Base-by-base conservation (phyloP, 2,888 invertebrate genomes). In the Antheraea assamensis region DNA sequence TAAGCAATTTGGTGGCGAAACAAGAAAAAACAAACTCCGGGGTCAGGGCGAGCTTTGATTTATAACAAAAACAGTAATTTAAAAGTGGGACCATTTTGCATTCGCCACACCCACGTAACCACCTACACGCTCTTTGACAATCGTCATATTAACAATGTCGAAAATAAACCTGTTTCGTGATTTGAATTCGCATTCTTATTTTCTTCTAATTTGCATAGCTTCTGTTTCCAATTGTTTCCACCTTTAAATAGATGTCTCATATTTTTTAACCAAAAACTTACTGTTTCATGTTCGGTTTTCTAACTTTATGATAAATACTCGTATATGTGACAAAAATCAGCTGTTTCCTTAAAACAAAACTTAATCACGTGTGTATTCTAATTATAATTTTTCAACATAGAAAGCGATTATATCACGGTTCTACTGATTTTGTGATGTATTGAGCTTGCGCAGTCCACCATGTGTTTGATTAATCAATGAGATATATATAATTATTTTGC, bases 141-240 rank as follows among this genome's bases (percentile, higher is more conserved):
- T 73, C 73, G 73, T 81, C 80, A 79, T 80, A 84, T 83, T 84
- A 83, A 83, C 83, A 82, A 84, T 82, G 82, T 82, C 78, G 78
- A 82, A 87, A 83, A 64, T 30, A 83, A 86, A 86, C 84, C 80
- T 71, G 86, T 82, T 85, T 77, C 49, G 77, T 80, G 77, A 79
- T 82, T 81, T 79, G 80, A 81, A 81, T 84, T 83, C 81, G 83
- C 79, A 80, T 78, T 77, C 61, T 30, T 79, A 42, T 79, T 74
- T 47, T 75, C 78, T 78, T 75, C 76, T 80, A 76, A 73, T 76
- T 71, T 71, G 52, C 66, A 31, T 66, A 68, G 35, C n/a, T 31
- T 35, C n/a, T 19, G 7, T 68, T 21, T 68, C n/a, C 8, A 52
- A 21, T 52, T 52, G 52, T 21, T 52, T 52, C 19, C 21, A 52